A percentile compares a stretch with the other conserved stretches of the same genome.
Evolutionary conservation across 2,797 vertebrate genomes (phyloP).

Genomic region (Graptemys geographica): DNA sequence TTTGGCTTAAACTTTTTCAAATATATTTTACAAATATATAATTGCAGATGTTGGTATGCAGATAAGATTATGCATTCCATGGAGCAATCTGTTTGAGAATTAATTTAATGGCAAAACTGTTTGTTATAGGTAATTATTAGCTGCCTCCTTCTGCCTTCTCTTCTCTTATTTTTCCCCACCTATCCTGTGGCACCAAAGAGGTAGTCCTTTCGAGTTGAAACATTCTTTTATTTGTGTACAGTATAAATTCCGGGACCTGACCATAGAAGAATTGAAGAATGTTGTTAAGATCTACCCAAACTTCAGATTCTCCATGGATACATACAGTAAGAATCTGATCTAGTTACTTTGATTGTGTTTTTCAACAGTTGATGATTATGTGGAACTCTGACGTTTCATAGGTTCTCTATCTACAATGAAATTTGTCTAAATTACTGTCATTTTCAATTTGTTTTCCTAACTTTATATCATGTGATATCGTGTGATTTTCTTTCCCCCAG

Average conservation of each 20-base stretch:
- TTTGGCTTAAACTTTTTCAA: background rate
- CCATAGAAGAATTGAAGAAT: conserved; percentile 91
- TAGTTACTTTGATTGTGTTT: conserved; percentile 2
- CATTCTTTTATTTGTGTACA: conserved; percentile 63
- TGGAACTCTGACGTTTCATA: background rate
- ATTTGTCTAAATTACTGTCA: no score
- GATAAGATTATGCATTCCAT: background rate
- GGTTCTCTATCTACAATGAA: no score
- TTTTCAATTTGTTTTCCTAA: background rate
- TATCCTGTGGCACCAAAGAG: background rate
- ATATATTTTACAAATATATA: background rate
- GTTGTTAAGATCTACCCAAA: conserved; percentile 84
- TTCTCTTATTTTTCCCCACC: background rate
- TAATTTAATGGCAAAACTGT: background rate
- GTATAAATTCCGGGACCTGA: conserved; percentile 97
- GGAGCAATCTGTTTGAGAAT: fast-evolving
- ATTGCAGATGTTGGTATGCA: background rate
- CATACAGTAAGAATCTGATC: conserved; percentile 88
- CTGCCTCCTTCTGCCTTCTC: background rate
- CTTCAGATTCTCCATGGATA: conserved; percentile 84
- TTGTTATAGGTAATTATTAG: background rate
- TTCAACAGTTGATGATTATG: background rate
- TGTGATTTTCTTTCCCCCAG: background rate
- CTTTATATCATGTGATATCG: background rate
- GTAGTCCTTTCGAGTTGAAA: background rate